phyloP scores from a whole-genome alignment of 2,888 invertebrate genomes.

The Koerneria pararmatus region DNA sequence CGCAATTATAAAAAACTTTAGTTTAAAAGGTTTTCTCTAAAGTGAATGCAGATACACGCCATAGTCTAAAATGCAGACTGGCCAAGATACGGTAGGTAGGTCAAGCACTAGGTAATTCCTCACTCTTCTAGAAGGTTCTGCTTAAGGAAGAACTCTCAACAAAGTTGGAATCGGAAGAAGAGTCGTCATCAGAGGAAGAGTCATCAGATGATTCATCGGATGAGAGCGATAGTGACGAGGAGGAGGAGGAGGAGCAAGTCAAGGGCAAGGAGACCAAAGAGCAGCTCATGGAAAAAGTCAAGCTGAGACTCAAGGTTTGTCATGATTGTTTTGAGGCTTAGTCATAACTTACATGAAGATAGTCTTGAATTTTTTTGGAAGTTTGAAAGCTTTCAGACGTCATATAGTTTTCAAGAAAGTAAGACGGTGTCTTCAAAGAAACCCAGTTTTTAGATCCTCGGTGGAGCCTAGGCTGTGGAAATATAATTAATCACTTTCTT shows the following conservation, averaged over 20 bases:
- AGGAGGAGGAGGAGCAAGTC: constrained; percentile 62
- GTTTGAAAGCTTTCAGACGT: no score
- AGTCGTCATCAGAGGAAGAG: constrained; percentile 56
- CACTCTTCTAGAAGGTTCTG: background rate
- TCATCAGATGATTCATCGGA: constrained; percentile 64
- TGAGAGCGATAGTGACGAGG: constrained; percentile 62
- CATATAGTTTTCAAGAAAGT: no score
- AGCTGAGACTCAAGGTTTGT: constrained; percentile 71
- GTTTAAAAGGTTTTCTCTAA: background rate
- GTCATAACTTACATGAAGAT: background rate
- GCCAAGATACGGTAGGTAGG: no score
- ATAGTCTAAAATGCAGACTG: background rate
- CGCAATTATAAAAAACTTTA: no score
- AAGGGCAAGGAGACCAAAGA: constrained; percentile 70
- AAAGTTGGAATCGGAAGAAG: constrained; percentile 43
- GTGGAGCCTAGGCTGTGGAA: background rate
- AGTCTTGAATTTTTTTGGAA: background rate
- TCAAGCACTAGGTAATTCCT: background rate
- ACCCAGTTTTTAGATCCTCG: no score
- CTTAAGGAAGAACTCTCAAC: constrained; percentile 29
- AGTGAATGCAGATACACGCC: background rate
- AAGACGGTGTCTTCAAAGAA: no score
- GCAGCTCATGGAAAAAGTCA: constrained; percentile 72
- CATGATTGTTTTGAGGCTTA: background rate
- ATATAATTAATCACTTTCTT: background rate